Base-by-base conservation (phyloP, 2,797 vertebrate genomes). In the Dromococcyx pavoninus region DNA sequence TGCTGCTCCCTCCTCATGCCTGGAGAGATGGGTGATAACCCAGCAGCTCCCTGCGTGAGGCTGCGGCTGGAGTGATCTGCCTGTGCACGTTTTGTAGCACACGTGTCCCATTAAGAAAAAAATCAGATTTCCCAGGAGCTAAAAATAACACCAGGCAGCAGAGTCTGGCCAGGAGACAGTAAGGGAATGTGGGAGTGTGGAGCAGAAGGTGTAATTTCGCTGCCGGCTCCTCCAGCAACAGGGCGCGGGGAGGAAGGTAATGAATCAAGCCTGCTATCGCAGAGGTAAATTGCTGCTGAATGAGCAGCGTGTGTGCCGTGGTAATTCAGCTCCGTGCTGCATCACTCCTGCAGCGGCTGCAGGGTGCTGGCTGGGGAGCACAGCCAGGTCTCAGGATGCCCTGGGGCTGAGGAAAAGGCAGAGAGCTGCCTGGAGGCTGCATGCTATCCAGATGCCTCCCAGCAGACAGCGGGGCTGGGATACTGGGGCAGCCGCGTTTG, bases 81-180 rank as follows among this genome's bases (percentile, higher is more conserved):
- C 85, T 16, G 37, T 3, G 17, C 71, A 44, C 28, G 8, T 86
- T 91, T 17, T 81, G 5, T 32, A 69, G 60, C 24, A 39, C 89
- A 70, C 32, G 19, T 58, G 76, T 61, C 66, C 94, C 91, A 94
- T 94, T 93, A 95, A 92, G 72, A 79, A 81, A 95, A 44, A 75
- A 87, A 94, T 82, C 81, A 87, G 92, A 89, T 85, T 75, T 94
- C 78, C 87, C 4, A 0, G 58, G 27, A 91, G 91, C 93, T 96
- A 95, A 97, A 97, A 95, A 96, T 95, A 97, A 7, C 80, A 64
- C 2, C 74, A 80, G 75, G 94, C 76, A 82, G 67, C 50, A n/a
- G 88, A 65, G 69, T 89, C 91, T 90, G 84, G 86, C 51, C 65
- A 82, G 82, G 75, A 89, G 66, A 41, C 10, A 7, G 81, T 23